phyloP scores from a whole-genome alignment of 2,888 invertebrate genomes.

The Stenodema calcarata region DNA sequence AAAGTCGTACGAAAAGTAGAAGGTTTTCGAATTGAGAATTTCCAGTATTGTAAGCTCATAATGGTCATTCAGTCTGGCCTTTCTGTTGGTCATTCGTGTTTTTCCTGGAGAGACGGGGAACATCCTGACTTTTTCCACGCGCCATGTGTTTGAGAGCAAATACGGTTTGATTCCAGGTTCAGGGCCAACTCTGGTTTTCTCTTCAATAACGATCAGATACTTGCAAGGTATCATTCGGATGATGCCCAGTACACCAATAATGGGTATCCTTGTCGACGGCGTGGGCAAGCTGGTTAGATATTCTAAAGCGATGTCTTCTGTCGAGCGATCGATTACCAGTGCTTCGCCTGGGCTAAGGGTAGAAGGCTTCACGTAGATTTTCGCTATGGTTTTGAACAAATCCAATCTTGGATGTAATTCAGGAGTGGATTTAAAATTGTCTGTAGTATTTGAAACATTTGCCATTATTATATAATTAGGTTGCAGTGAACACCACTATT shows the following conservation, averaged over 20 bases:
- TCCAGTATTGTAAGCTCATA: neutral
- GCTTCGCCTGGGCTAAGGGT: neutral
- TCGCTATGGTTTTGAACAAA: neutral
- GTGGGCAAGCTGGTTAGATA: neutral
- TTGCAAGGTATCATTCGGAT: neutral
- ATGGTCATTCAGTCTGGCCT: neutral
- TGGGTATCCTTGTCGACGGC: neutral
- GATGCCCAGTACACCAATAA: neutral
- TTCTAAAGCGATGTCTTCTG: neutral
- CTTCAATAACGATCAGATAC: neutral
- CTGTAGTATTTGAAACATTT: neutral
- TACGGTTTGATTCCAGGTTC: neutral
- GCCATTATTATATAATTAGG: too few species aligned
- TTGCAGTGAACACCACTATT: too few species aligned
- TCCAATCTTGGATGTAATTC: neutral
- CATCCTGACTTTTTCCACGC: slow-evolving; percentile 1
- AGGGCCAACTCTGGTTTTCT: neutral
- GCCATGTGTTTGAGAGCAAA: neutral
- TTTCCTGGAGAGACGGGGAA: neutral
- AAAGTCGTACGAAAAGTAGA: neutral
- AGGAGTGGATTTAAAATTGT: neutral
- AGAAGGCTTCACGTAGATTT: neutral
- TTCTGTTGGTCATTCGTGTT: neutral
- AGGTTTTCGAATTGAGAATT: neutral
- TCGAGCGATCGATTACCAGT: neutral